These are phyloP conservation scores for Drosophila atripex DNA, from an alignment of 2,888 invertebrate species.

Conservation along the genomic window DNA sequence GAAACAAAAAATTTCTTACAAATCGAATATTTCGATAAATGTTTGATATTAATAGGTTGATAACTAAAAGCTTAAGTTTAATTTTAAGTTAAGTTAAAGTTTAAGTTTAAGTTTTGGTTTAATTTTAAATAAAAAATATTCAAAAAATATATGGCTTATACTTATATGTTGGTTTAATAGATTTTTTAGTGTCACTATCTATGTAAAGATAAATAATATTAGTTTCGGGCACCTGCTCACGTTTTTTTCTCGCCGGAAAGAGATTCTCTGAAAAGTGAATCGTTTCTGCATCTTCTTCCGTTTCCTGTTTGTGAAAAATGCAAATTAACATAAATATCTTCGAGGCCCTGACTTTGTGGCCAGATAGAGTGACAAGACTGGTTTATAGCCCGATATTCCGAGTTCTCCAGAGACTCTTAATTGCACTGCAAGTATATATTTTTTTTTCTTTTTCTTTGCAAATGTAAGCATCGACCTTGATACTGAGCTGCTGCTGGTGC, in stretches of 20 bases:
- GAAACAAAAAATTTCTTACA: too few species aligned
- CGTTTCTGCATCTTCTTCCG: constrained; percentile 21
- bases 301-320: constrained; percentile 13
- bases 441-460: constrained; percentile 34
- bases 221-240: neutral
- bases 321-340: constrained; percentile 36
- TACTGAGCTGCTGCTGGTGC: constrained; percentile 15
- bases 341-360: constrained; percentile 19
- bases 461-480: constrained; percentile 59
- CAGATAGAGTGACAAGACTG: neutral
- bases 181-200: neutral
- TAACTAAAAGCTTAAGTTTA: too few species aligned
- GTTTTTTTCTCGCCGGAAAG: neutral
- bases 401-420: constrained; percentile 47
- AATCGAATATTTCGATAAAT: too few species aligned
- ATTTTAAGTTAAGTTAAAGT: too few species aligned
- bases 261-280: neutral
- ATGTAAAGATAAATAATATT: constrained; percentile 1
- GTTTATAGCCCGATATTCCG: neutral
- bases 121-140: neutral
- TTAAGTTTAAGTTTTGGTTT: too few species aligned
- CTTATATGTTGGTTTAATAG: neutral
- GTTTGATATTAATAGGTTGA: too few species aligned
- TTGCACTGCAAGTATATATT: constrained; percentile 49
- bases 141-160: neutral